Evolutionary conservation across 1,140 invertebrate genomes (phyloP), one percentile per base, ranked within the genome.

Genomic region (Anagrus nilaparvatae): DNA sequence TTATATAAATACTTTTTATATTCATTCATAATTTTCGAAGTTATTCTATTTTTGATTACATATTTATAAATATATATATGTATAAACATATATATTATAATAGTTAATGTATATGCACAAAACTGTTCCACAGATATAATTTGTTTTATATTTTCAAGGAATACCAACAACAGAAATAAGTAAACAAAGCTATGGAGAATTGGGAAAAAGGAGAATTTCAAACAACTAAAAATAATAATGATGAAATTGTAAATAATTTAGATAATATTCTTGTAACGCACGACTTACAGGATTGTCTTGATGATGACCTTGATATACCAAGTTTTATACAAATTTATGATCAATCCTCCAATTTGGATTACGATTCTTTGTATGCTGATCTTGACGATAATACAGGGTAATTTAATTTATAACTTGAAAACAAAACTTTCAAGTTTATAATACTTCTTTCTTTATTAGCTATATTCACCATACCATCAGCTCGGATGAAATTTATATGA

Each of bases 401-500:
- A 60, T 18, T 9, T 37, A 5, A 13, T 18, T 20, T 25, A 5
- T 12, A 27, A 27, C 12, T 27, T 7, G 12, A 12, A 7, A 27
- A 6, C 12, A 7, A 27, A 27, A 7, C 24, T 27, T 27, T 27
- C n/a, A 30, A 25, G 30, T 24, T 31, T 43, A 23, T 18, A 3
- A 35, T 29, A n/a, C 45, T 39, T 36, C 10, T 41, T 13, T 10
- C 23, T 40, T 29, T 47, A 57, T 32, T 55, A 82, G 79, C 32
- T 81, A 79, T 50, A 77, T 81, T 45, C 72, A 79, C 46, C 77
- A 82, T 48, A 77, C 71, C 32, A 75, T 82, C 44, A 76, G 73
- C 35, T 69, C 74, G 29, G 71, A 84, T 70, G 73, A 81, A 67
- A 81, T 82, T 52, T 71, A 76, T 49, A 79, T 81, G 74, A 71